Conservation (phyloP, 2,797 vertebrate genomes). For the Australoheros facetus region DNA sequence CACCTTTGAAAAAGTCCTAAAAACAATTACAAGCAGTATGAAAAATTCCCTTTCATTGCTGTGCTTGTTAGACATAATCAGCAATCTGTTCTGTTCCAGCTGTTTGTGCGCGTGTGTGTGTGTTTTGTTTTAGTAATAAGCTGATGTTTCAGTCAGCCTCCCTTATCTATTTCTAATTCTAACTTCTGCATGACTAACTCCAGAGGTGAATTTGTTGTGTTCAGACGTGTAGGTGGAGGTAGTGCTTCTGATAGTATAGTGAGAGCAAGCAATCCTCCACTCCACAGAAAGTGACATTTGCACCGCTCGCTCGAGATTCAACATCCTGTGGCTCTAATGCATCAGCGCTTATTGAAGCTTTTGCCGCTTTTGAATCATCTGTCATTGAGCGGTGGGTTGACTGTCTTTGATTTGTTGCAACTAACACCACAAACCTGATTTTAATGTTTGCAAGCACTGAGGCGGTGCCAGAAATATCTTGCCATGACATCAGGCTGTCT, state of each 20-base stretch:
- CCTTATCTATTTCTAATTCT: background rate
- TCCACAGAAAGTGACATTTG: slow-evolving; percentile 31
- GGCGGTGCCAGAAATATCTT: slow-evolving; percentile 58
- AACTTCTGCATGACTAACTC: background rate
- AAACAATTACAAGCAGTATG: slow-evolving; percentile 9
- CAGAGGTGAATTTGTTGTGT: slow-evolving; percentile 8
- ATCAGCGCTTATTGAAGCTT: slow-evolving; percentile 7
- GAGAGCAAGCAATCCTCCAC: slow-evolving; percentile 5
- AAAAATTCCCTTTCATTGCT: slow-evolving; percentile 2
- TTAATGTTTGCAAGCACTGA: slow-evolving; percentile 25
- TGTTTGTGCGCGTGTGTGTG: background rate
- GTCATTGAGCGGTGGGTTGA: slow-evolving; percentile 20
- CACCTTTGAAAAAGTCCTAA: slow-evolving; percentile 3
- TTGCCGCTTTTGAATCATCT: slow-evolving; percentile 34
- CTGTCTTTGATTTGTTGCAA: slow-evolving; percentile 30
- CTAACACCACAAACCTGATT: slow-evolving; percentile 28
- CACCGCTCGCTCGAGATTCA: slow-evolving; percentile 27
- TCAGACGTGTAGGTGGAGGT: background rate
- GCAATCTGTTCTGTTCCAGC: background rate
- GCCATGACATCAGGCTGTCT: slow-evolving; percentile 49
- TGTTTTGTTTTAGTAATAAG: slow-evolving; percentile 5
- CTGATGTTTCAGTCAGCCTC: slow-evolving; percentile 8
- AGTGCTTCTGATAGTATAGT: slow-evolving; percentile 1
- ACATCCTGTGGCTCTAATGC: slow-evolving; percentile 12
- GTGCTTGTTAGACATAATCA: background rate